Evolutionary conservation across 2,113 vertebrate genomes (phyloP).

Genomic region (Lepisosteus oculatus): DNA sequence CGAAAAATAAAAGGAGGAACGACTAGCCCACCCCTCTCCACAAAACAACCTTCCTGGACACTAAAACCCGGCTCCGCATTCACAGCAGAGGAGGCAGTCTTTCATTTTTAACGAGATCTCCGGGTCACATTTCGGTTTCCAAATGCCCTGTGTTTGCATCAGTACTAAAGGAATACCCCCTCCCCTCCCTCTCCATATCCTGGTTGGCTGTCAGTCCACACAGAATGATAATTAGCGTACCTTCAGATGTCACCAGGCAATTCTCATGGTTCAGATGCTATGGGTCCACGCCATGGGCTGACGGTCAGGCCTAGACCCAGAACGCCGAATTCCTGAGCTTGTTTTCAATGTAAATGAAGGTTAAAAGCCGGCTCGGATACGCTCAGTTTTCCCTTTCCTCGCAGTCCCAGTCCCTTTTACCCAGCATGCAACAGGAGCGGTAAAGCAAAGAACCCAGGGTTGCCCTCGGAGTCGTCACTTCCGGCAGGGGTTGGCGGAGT

Average conservation of each 20-base stretch:
- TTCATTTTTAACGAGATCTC: constrained; percentile 19
- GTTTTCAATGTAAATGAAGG: constrained; percentile 22
- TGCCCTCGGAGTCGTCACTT: constrained; percentile 11
- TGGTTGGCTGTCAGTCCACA: constrained; percentile 29
- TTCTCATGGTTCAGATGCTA: constrained; percentile 44
- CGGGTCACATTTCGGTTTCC: constrained; percentile 1
- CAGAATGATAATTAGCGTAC: constrained; percentile 34
- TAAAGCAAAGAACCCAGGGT: constrained; percentile 5
- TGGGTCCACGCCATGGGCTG: not conserved
- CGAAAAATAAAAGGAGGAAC: not conserved
- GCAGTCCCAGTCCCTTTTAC: constrained; percentile 19
- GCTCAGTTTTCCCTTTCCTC: constrained; percentile 15
- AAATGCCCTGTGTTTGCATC: not conserved
- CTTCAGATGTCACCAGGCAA: constrained; percentile 28
- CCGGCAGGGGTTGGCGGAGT: not conserved
- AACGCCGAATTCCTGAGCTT: not conserved
- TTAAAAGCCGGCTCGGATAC: constrained; percentile 42
- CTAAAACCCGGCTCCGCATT: not conserved
- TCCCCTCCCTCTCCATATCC: constrained; percentile 16
- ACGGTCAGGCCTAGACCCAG: not conserved
- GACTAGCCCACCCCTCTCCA: not conserved
- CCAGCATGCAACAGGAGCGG: constrained; percentile 57
- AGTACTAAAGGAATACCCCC: not conserved
- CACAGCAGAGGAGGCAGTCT: not conserved
- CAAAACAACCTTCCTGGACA: not conserved